Percentiles rank a stretch among this genome's conserved stretches.
Evolutionary conservation across 2,888 invertebrate species (phyloP).

Genomic region (Hypomecis atomaria): DNA sequence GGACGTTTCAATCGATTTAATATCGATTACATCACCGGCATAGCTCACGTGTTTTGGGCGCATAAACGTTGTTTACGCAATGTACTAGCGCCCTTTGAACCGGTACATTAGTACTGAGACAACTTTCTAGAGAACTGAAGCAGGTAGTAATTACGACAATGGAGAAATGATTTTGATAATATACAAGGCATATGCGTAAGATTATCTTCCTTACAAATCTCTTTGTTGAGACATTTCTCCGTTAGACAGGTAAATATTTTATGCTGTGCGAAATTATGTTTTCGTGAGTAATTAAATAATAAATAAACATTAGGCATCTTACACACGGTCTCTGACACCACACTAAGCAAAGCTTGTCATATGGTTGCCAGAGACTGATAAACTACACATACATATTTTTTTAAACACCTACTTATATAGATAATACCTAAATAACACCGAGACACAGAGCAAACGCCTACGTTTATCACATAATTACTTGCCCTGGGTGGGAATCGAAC

Average conservation of each 20-base stretch:
- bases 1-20: constrained; percentile 60
- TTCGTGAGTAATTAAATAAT: constrained; percentile 1
- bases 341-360: too few species aligned
- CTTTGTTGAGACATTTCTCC: constrained; percentile 29
- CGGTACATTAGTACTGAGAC: constrained; percentile 25
- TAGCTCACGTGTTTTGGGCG: constrained; percentile 45
- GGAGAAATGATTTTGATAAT: constrained; percentile 33
- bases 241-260: constrained; percentile 15
- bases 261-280: constrained; percentile 19
- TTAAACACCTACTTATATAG: too few species aligned
- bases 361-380: too few species aligned
- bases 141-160: constrained; percentile 39
- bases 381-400: too few species aligned
- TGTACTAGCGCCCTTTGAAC: constrained; percentile 42
- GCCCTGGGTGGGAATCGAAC: too few species aligned
- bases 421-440: too few species aligned
- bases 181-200: constrained; percentile 19
- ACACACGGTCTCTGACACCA: too few species aligned
- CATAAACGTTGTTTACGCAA: constrained; percentile 47
- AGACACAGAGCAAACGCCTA: too few species aligned
- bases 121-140: constrained; percentile 41
- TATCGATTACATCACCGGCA: constrained; percentile 60
- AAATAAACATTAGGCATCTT: too few species aligned
- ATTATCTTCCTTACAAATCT: constrained; percentile 32
- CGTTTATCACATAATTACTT: too few species aligned